Conservation (phyloP, 2,113 vertebrate species). For the Lota lota region DNA sequence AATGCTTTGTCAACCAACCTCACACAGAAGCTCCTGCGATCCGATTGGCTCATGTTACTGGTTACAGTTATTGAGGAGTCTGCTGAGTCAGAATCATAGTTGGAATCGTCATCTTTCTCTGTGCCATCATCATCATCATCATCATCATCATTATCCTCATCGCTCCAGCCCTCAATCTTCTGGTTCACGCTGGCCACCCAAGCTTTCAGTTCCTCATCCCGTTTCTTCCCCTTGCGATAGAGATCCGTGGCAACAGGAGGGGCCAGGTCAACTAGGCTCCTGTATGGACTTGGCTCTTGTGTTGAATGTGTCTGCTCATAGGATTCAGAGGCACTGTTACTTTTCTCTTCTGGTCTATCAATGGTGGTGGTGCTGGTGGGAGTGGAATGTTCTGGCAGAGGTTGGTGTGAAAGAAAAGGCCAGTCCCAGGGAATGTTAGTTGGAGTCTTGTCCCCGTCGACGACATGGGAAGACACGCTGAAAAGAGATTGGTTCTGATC, state of each 20-base stretch:
- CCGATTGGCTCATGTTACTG: conserved; percentile 71
- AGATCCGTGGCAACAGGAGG: conserved; percentile 11
- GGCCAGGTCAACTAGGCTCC: conserved; percentile 10
- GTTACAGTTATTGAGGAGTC: conserved; percentile 74
- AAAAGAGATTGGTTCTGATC: neutral
- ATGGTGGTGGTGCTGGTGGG: neutral
- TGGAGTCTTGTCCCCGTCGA: conserved; percentile 55
- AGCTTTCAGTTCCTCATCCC: conserved; percentile 25
- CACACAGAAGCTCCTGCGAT: conserved; percentile 70
- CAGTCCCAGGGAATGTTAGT: conserved; percentile 51
- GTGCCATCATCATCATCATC: conserved; percentile 62
- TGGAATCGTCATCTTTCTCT: conserved; percentile 64
- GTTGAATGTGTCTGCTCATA: neutral
- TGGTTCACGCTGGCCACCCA: conserved; percentile 58
- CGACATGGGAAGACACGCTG: conserved; percentile 11
- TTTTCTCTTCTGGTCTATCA: too few relatives aligned
- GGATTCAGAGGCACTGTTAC: neutral
- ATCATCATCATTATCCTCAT: conserved; percentile 42
- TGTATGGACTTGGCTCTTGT: conserved; percentile 5
- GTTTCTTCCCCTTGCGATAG: conserved; percentile 28
- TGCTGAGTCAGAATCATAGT: conserved; percentile 74
- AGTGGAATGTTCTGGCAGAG: neutral
- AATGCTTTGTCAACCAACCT: conserved; percentile 53
- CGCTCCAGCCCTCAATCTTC: conserved; percentile 42
- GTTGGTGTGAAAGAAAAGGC: conserved; percentile 10